phyloP scores from a whole-genome alignment of 2,888 invertebrate genomes.

The Luperina testacea region DNA sequence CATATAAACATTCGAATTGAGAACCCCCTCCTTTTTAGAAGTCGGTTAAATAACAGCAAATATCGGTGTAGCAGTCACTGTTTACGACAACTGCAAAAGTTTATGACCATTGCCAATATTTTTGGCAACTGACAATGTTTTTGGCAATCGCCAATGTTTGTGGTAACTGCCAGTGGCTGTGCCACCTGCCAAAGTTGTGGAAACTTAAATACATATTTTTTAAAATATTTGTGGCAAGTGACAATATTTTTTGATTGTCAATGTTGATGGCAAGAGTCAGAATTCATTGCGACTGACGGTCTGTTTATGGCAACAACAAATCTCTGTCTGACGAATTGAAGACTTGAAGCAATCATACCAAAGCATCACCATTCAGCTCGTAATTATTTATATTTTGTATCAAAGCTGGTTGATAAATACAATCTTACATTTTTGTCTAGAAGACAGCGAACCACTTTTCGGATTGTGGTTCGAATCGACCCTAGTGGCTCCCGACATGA shows the following conservation, averaged over 20 bases:
- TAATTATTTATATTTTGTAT: not conserved
- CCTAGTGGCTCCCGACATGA: conserved; percentile 94
- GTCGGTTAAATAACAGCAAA: not conserved
- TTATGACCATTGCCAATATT: not conserved
- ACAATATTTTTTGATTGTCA: not conserved
- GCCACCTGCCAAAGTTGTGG: not conserved
- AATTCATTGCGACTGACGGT: not conserved
- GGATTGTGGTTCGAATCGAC: conserved; percentile 99
- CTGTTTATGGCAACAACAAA: not conserved
- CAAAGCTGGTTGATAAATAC: not conserved
- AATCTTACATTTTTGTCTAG: conserved; percentile 73
- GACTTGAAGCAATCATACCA: not conserved
- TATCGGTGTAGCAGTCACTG: not conserved
- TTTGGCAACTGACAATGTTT: not conserved
- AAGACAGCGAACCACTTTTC: conserved; percentile 95
- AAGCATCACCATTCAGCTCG: not conserved
- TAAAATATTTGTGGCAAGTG: not conserved
- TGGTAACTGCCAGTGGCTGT: not conserved
- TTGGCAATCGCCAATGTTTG: not conserved
- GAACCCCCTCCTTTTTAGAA: no score
- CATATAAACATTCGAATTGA: no score
- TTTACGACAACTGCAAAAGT: not conserved
- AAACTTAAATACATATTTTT: not conserved
- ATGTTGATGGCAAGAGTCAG: not conserved
- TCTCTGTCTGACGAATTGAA: not conserved